Evolutionary conservation across 2,797 vertebrate genomes (phyloP).

Genomic region (Aplochiton taeniatus): DNA sequence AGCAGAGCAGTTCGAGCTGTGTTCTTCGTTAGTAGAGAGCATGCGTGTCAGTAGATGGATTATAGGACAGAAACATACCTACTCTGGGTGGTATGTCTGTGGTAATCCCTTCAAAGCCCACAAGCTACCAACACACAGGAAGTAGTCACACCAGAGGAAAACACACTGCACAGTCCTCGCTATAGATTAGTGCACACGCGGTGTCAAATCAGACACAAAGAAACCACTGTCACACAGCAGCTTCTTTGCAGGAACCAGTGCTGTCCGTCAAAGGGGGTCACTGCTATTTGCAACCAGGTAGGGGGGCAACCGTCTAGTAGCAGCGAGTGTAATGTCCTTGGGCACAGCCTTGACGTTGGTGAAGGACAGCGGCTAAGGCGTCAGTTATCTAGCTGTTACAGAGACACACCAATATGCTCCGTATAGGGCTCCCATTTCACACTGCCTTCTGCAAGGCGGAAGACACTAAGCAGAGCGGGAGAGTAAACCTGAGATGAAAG

Average conservation of each 20-base stretch:
- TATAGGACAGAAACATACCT: constrained; percentile 60
- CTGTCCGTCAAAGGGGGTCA: constrained; percentile 26
- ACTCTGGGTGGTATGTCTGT: background rate
- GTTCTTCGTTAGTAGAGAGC: constrained; percentile 52
- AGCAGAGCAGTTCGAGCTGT: constrained; percentile 1
- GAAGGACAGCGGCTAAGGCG: constrained; percentile 38
- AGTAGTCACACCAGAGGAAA: background rate
- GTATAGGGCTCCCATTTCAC: background rate
- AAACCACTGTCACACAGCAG: constrained; percentile 37
- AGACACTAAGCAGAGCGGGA: background rate
- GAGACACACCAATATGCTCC: constrained; percentile 13
- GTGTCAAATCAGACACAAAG: constrained; percentile 48
- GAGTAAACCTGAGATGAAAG: background rate
- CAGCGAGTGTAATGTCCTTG: constrained; percentile 34
- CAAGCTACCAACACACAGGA: background rate
- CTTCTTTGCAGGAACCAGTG: constrained; percentile 61
- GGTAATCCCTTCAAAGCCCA: constrained; percentile 4
- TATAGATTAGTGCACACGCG: constrained; percentile 46
- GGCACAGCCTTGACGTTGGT: constrained; percentile 44
- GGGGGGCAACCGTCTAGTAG: no score
- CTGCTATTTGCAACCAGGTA: no score
- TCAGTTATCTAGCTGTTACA: constrained; percentile 40
- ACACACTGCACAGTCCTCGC: constrained; percentile 18
- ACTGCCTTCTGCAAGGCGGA: background rate
- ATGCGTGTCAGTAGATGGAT: constrained; percentile 54